Evolutionary conservation across 2,797 vertebrate species (phyloP).

Genomic region (Halcyon leucocephala): DNA sequence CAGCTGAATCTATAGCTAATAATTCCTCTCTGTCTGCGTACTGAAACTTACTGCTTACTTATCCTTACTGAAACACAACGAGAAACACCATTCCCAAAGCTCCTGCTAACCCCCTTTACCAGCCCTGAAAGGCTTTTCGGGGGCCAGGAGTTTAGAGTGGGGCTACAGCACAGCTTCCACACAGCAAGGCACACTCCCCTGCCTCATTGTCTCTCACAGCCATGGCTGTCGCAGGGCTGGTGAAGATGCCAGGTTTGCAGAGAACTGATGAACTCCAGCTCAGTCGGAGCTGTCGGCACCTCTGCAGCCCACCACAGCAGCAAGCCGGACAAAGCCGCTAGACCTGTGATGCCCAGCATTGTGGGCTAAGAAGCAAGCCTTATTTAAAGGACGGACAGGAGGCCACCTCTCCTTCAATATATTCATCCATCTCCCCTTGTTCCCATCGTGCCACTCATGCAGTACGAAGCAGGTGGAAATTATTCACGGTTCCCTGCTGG

Average conservation of each 20-base stretch:
- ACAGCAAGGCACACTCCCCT: not conserved
- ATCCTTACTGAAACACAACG: conserved; percentile 17
- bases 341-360: not conserved
- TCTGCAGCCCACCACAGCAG: fast-evolving
- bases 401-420: not conserved
- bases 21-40: conserved; percentile 19
- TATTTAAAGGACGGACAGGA: not conserved
- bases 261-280: not conserved
- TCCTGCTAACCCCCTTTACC: not conserved
- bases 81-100: conserved; percentile 3
- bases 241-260: not conserved
- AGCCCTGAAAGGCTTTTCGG: not conserved
- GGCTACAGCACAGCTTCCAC: not conserved
- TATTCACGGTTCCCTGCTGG: conserved; percentile 2
- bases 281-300: fast-evolving
- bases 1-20: conserved; percentile 41
- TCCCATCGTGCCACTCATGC: not conserved
- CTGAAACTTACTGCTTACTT: not conserved
- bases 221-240: not conserved
- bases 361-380: not conserved
- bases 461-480: conserved; percentile 11
- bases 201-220: not conserved
- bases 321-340: not conserved
- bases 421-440: not conserved
- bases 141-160: fast-evolving